These are phyloP conservation scores for Caloenas nicobarica DNA, from an alignment of 2,113 vertebrate species.

Conservation along the genomic window DNA sequence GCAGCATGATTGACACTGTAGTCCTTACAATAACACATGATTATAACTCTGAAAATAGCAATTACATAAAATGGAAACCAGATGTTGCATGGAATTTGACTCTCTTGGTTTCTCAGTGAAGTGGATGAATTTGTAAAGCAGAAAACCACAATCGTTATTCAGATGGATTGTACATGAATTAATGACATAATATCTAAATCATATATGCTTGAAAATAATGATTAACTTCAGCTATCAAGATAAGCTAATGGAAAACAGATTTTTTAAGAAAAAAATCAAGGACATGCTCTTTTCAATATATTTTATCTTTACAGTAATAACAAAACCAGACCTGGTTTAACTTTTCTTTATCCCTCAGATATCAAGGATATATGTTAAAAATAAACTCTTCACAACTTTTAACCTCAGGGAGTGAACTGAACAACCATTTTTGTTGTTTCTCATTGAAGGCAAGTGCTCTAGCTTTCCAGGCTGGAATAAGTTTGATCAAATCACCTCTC, in stretches of 20 bases:
- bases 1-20: constrained; percentile 87
- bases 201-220: constrained; percentile 84
- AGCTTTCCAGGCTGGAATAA: not conserved
- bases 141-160: constrained; percentile 88
- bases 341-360: constrained; percentile 55
- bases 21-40: constrained; percentile 92
- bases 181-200: constrained; percentile 92
- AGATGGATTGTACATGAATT: constrained; percentile 87
- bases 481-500: not conserved
- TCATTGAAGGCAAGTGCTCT: not conserved
- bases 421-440: constrained; percentile 17
- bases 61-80: constrained; percentile 90
- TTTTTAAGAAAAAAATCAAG: constrained; percentile 60
- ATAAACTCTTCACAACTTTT: constrained; percentile 55
- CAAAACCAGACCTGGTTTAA: constrained; percentile 72
- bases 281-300: constrained; percentile 65
- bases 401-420: constrained; percentile 5
- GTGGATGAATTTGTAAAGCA: constrained; percentile 88
- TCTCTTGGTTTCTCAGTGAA: constrained; percentile 84
- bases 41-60: constrained; percentile 91
- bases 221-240: constrained; percentile 84
- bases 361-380: constrained; percentile 59
- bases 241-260: constrained; percentile 84
- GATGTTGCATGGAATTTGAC: constrained; percentile 85
- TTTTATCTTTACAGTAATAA: constrained; percentile 75